Conservation (phyloP, 2,888 invertebrate genomes). For the Thelaira solivaga region DNA sequence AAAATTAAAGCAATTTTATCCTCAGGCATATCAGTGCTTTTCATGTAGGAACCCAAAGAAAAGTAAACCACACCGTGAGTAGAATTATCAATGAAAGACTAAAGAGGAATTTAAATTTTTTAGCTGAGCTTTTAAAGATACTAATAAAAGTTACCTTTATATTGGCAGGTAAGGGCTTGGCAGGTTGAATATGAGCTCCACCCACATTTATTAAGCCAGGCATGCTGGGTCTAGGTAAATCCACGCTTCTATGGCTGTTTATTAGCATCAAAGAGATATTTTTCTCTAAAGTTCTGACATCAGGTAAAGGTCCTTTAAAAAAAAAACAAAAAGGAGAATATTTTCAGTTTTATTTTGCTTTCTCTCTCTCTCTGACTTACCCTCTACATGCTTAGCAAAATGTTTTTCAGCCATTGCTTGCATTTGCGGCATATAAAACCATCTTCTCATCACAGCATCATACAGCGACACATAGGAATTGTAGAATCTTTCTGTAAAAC, state of each 20-base stretch:
- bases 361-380: conserved; percentile 61
- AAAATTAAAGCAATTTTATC: conserved; percentile 74
- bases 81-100: conserved; percentile 76
- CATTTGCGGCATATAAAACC: conserved; percentile 74
- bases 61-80: conserved; percentile 77
- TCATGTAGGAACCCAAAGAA: conserved; percentile 77
- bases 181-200: conserved; percentile 74
- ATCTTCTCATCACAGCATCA: conserved; percentile 71
- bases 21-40: conserved; percentile 76
- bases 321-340: neutral
- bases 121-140: too few species aligned
- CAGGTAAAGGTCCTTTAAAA: conserved; percentile 71
- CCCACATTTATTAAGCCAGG: conserved; percentile 75
- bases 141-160: conserved; percentile 67
- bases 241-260: conserved; percentile 79
- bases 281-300: conserved; percentile 77
- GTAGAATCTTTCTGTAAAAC: conserved; percentile 73
- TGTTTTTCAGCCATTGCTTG: conserved; percentile 74
- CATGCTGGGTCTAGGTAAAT: conserved; percentile 77
- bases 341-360: neutral
- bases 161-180: conserved; percentile 71
- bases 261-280: conserved; percentile 78
- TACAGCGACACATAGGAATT: conserved; percentile 74
- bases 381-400: conserved; percentile 68
- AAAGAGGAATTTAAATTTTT: too few species aligned